Percentiles rank a stretch among this genome's conserved stretches.
Conservation (phyloP, 2,888 invertebrate species). For the Amiota minor region DNA sequence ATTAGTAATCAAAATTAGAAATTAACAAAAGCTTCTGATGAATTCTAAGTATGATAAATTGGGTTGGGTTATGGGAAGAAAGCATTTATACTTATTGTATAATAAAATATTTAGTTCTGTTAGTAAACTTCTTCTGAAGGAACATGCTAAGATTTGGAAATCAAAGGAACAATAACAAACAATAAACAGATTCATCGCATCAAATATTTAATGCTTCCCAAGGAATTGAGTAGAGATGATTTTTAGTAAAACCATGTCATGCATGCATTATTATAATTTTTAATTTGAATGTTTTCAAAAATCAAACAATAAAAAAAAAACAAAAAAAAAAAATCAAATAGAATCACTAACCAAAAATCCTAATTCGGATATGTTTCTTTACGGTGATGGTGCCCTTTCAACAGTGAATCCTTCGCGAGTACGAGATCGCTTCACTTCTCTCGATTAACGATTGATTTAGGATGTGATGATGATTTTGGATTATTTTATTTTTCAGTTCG, state of each 20-base stretch:
- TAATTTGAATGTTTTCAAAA: slow-evolving; percentile 21
- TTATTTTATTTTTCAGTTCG: slow-evolving; percentile 31
- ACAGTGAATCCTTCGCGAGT: slow-evolving; percentile 82
- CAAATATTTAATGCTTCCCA: neutral
- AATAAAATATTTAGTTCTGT: neutral
- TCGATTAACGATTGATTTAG: neutral
- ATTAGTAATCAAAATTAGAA: slow-evolving; percentile 15
- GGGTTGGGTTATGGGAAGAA: neutral
- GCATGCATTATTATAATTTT: neutral
- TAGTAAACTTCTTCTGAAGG: neutral
- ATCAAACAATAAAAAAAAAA: slow-evolving; percentile 34
- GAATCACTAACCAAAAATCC: slow-evolving; percentile 58
- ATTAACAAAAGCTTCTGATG: neutral
- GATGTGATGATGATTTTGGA: slow-evolving; percentile 20
- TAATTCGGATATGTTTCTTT: slow-evolving; percentile 44
- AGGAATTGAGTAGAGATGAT: neutral
- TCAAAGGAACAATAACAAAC: neutral
- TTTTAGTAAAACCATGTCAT: neutral
- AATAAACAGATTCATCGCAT: neutral
- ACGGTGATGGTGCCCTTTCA: slow-evolving; percentile 76
- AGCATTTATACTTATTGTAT: neutral
- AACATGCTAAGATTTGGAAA: neutral
- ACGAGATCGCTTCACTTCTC: slow-evolving; percentile 83
- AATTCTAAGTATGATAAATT: slow-evolving; percentile 18
- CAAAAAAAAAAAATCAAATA: slow-evolving; percentile 33